Base-by-base conservation (phyloP, 1,140 invertebrate species). In the Physella acuta region DNA sequence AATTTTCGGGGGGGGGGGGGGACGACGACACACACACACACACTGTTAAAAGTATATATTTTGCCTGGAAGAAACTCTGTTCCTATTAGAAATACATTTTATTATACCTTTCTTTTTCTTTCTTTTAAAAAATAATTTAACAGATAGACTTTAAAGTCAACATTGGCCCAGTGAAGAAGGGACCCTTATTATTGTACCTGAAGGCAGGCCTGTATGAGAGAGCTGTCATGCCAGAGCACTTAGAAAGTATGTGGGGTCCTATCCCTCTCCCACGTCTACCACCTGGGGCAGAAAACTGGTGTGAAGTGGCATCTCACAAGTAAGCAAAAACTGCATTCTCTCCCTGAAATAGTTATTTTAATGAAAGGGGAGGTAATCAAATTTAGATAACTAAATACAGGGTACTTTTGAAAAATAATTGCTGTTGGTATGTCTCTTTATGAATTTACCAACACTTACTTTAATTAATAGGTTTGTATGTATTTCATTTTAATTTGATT, bases 251-350 rank as follows among this genome's bases (percentile, higher is more conserved):
- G 62, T 85, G 82, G 82, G 81, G 82, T 49, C 82, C 82, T 4
- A 72, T 83, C 0, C 77, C 81, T 3, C 70, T 85, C 5, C 71
- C 75, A 17, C 71, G 67, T 24, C 74, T 83, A 26, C 77, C 81
- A 30, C 62, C 73, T 2, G 81, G 78, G 3, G 65, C 66, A 37
- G 52, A 74, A 20, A 84, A 85, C 67, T 73, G 56, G 24, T 84
- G 81, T 71, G 70, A 78, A 39, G 83, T 84, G 1, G 83, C 82
- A 3, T 78, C 78, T 49, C 83, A 85, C 74, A 79, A 74, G 82
- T 83, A 73, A 59, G 72, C 71, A 30, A 39, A 37, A 28, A 24
- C 20, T 24, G 24, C n/a, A 20, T 17, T 31, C 44, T 53, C 0
- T 66, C 33, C 1, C 17, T 24, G 26, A n/a, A n/a, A n/a, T n/a